phyloP scores from a whole-genome alignment of 2,888 invertebrate genomes.

The Lepidocyrtoides sp. region DNA sequence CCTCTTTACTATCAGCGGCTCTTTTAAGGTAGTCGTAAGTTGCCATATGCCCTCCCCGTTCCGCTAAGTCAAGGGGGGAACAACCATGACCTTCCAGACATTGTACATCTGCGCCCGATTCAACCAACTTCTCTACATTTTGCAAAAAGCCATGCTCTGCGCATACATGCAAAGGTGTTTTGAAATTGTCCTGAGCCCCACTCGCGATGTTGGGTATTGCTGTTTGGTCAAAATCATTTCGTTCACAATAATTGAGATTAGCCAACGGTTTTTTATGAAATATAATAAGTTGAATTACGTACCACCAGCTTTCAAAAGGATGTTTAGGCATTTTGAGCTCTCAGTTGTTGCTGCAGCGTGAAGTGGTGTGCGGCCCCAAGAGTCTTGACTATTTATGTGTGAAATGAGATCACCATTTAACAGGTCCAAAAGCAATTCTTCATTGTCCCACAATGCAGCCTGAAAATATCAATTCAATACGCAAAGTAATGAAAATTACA shows the following conservation, averaged over 20 bases:
- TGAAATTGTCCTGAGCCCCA: slow-evolving; percentile 87
- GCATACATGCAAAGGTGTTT: slow-evolving; percentile 94
- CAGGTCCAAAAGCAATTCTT: slow-evolving; percentile 94
- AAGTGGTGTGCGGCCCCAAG: slow-evolving; percentile 92
- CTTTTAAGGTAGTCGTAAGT: slow-evolving; percentile 83
- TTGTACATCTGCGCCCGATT: slow-evolving; percentile 90
- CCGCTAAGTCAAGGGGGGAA: slow-evolving; percentile 91
- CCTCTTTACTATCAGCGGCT: slow-evolving; percentile 91
- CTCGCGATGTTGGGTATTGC: slow-evolving; percentile 91
- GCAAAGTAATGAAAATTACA: not conserved
- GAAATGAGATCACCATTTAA: slow-evolving; percentile 90
- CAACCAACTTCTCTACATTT: slow-evolving; percentile 90
- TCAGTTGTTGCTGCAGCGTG: slow-evolving; percentile 95
- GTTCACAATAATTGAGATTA: too few species aligned
- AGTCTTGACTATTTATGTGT: slow-evolving; percentile 91
- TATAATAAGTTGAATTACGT: too few species aligned
- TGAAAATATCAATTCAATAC: slow-evolving; percentile 86
- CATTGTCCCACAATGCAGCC: slow-evolving; percentile 96
- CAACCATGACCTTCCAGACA: slow-evolving; percentile 90
- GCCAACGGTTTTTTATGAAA: too few species aligned
- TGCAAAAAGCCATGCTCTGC: slow-evolving; percentile 93
- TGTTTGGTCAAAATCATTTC: slow-evolving; percentile 78
- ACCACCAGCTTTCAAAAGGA: slow-evolving; percentile 91
- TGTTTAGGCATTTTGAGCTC: slow-evolving; percentile 91
- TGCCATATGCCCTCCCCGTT: slow-evolving; percentile 89